These are phyloP conservation scores for Danio rerio DNA, from an alignment of 2,113 vertebrate genomes.

Conservation along the genomic window GRCz12tu NC_133180.1:24780001-24780500, in stretches of 20 bases:
- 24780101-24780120: too few species aligned
- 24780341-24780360: conserved; percentile 5
- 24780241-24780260: conserved; percentile 85
- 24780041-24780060: too few species aligned
- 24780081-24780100: too few species aligned
- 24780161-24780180: not conserved
- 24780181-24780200: conserved; percentile 89
- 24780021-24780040: too few species aligned
- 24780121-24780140: too few species aligned
- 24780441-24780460: conserved; percentile 87
- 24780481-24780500: conserved; percentile 86
- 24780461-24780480: conserved; percentile 82
- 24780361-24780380: not conserved
- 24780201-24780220: conserved; percentile 90
- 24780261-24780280: conserved; percentile 84
- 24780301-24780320: conserved; percentile 86
- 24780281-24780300: conserved; percentile 88
- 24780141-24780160: too few species aligned
- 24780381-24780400: not conserved
- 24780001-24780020: too few species aligned
- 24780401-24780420: not conserved
- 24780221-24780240: conserved; percentile 82
- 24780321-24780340: conserved; percentile 86
- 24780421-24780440: conserved; percentile 84
- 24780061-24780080: too few species aligned